Base-by-base conservation (phyloP, 2,797 vertebrate species). In the Betta splendens region DNA sequence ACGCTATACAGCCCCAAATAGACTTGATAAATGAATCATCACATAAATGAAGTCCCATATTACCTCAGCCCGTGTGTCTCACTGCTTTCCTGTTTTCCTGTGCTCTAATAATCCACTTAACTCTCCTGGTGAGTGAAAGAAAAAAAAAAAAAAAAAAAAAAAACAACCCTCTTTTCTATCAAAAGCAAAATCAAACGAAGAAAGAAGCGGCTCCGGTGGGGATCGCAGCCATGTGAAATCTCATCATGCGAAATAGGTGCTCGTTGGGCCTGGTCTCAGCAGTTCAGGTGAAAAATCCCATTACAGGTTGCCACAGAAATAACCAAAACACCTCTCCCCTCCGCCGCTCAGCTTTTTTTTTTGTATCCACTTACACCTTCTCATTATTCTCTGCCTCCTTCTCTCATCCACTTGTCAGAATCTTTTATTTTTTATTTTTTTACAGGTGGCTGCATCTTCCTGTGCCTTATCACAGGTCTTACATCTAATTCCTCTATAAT, bases 241-340 rank as follows among this genome's bases (percentile, higher is more conserved):
- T 79, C 78, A 84, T 85, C 77, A 81, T 82, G 75, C 71, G 79
- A 76, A 87, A 85, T 78, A 75, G 73, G 74, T 76, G 68, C 66
- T 87, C 75, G 70, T 82, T 62, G 64, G 70, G 53, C 65, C 63
- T 72, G 71, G 69, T 86, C 85, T 83, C 66, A 67, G 66, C 31
- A 57, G 77, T 83, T 84, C 63, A 46, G 45, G 71, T 80, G 58
- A 80, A 83, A 87, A 81, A 87, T 79, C 75, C 72, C 42, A 85
- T 85, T 84, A 75, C 56, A 45, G 36, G 40, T 63, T 70, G 64
- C 78, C 73, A 77, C 57, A 64, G 69, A 81, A 86, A 85, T 81
- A 87, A 84, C 66, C 69, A 81, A 79, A 87, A 72, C 61, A 68
- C 53, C 61, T 67, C 54, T 75, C 59, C 37, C 32, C 43, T 35